These are phyloP conservation scores for Phortica variegata DNA, from an alignment of 1,140 invertebrate species.

Conservation along the genomic window DNA sequence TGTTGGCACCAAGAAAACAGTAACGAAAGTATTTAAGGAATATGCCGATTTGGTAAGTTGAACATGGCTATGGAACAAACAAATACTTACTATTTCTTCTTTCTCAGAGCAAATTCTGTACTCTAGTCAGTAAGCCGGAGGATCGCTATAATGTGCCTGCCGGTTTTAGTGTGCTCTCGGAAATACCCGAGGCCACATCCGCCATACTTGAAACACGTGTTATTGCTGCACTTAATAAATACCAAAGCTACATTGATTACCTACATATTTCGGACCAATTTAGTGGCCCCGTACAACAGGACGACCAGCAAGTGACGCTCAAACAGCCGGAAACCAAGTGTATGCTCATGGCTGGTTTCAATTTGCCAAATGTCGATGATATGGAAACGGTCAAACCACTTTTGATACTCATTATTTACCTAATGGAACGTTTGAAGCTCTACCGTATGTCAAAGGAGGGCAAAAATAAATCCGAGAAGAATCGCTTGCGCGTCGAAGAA, in stretches of 20 bases:
- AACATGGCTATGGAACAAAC: too few relatives aligned
- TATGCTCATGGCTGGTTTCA: constrained; percentile 83
- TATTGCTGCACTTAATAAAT: constrained; percentile 79
- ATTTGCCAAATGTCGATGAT: constrained; percentile 66
- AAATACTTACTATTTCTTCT: not conserved
- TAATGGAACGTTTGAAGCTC: constrained; percentile 87
- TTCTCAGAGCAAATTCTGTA: constrained; percentile 80
- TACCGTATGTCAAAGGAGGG: constrained; percentile 91
- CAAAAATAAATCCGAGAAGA: constrained; percentile 88
- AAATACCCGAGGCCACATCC: constrained; percentile 83
- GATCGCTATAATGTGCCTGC: constrained; percentile 85
- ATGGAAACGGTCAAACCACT: constrained; percentile 78
- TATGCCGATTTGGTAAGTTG: constrained; percentile 85
- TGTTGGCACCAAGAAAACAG: constrained; percentile 86
- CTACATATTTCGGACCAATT: constrained; percentile 98
- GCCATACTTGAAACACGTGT: constrained; percentile 81
- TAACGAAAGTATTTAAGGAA: constrained; percentile 83
- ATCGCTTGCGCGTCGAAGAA: constrained; percentile 88
- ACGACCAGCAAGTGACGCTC: constrained; percentile 61
- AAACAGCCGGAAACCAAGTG: constrained; percentile 74
- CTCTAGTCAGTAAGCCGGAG: constrained; percentile 80
- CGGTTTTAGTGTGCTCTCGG: constrained; percentile 82
- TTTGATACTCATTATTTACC: constrained; percentile 86
- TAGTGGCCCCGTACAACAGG: constrained; percentile 83
- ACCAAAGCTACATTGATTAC: constrained; percentile 85